A percentile compares a stretch with the other conserved stretches of the same genome.
These are phyloP conservation scores for Drosophila pallidifrons DNA, from an alignment of 1,140 invertebrate genomes.

Conservation along the genomic window DNA sequence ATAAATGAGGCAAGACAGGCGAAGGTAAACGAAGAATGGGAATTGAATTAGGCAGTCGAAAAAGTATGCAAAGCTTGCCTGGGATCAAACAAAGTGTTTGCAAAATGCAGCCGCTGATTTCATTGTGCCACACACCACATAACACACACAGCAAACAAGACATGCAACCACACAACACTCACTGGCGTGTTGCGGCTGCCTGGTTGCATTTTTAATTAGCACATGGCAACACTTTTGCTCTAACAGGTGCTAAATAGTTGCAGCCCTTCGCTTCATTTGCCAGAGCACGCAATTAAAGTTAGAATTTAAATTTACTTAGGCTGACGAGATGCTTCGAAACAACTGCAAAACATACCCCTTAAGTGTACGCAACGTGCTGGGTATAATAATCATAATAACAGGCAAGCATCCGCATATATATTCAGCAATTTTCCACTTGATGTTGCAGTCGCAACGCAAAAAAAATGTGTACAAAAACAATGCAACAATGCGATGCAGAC, in stretches of 20 bases:
- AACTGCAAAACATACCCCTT: conserved; percentile 3
- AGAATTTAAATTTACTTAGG: conserved; percentile 20
- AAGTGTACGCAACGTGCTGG: not conserved
- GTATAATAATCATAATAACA: conserved; percentile 15
- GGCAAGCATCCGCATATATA: conserved; percentile 30
- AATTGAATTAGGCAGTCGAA: conserved; percentile 72
- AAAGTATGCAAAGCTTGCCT: conserved; percentile 58
- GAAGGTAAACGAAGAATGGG: conserved; percentile 6
- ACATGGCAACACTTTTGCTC: conserved; percentile 67
- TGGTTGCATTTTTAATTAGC: conserved; percentile 63
- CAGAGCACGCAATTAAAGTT: conserved; percentile 55
- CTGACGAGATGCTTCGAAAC: conserved; percentile 6
- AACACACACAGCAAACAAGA: conserved; percentile 6
- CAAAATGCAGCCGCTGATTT: conserved; percentile 56
- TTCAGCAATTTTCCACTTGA: conserved; percentile 81
- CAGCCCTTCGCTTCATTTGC: conserved; percentile 18
- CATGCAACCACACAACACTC: conserved; percentile 54
- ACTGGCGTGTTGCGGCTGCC: conserved; percentile 54
- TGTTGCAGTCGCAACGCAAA: conserved; percentile 56
- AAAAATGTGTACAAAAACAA: conserved; percentile 36
- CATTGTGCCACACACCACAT: conserved; percentile 7
- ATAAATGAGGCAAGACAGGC: conserved; percentile 63
- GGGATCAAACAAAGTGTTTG: conserved; percentile 37
- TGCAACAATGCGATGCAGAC: conserved; percentile 30
- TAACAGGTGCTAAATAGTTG: conserved; percentile 77